A percentile compares a stretch with the other conserved stretches of the same genome.
These are phyloP conservation scores for Oenanthe oenanthe DNA, from an alignment of 2,113 vertebrate genomes.

Conservation along the genomic window DNA sequence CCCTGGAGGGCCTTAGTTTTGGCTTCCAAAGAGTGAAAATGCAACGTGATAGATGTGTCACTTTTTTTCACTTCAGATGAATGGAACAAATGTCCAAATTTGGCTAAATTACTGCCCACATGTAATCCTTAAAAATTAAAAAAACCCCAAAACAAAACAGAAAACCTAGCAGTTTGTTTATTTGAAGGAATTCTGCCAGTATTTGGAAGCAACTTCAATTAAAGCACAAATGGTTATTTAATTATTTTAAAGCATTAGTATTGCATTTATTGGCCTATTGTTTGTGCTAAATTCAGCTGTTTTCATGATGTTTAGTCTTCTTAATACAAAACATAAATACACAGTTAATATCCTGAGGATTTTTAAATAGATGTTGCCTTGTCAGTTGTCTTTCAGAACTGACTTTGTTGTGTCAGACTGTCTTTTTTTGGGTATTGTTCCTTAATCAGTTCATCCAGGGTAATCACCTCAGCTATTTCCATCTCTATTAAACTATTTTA, in stretches of 20 bases:
- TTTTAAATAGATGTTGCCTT: neutral
- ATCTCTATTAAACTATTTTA: neutral
- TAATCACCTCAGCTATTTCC: neutral
- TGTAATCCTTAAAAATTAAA: neutral
- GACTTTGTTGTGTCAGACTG: neutral
- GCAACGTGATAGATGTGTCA: neutral
- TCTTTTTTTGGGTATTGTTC: neutral
- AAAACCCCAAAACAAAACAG: neutral
- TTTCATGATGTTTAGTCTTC: slow-evolving; percentile 36
- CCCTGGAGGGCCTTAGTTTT: neutral
- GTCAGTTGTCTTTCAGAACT: neutral
- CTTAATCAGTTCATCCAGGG: neutral
- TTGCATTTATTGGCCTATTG: slow-evolving; percentile 40
- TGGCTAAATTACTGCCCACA: neutral
- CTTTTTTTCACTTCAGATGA: neutral
- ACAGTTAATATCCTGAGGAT: slow-evolving; percentile 20
- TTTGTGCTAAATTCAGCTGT: slow-evolving; percentile 35
- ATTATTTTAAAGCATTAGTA: slow-evolving; percentile 35
- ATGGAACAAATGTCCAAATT: slow-evolving; percentile 27
- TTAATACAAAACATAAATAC: slow-evolving; percentile 24
- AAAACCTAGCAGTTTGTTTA: neutral
- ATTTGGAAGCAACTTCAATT: slow-evolving; percentile 36
- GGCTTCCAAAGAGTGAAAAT: slow-evolving; percentile 5
- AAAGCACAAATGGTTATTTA: slow-evolving; percentile 23
- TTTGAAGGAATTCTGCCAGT: slow-evolving; percentile 32